A percentile compares a stretch with the other conserved stretches of the same genome.
Conservation (phyloP, 2,888 invertebrate species). For the Mythimna albipuncta region DNA sequence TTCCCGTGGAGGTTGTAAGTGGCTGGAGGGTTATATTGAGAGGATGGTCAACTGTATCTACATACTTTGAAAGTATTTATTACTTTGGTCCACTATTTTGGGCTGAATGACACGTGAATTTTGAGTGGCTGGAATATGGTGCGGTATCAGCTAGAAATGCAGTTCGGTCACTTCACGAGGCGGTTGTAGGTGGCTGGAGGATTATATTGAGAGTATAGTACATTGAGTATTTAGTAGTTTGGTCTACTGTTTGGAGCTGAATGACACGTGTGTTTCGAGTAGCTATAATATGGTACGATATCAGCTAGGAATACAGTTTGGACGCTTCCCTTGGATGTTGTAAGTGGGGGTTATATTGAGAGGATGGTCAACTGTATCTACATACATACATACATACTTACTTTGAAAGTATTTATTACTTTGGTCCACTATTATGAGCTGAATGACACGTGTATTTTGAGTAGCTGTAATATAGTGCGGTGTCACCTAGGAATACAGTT, state of each 20-base stretch:
- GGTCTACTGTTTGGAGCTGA: not conserved
- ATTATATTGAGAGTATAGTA: not conserved
- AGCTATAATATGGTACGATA: slow-evolving; percentile 33
- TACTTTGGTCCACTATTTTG: slow-evolving; percentile 2
- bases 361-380: slow-evolving; percentile 25
- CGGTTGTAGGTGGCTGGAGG: slow-evolving; percentile 15
- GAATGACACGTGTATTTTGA: slow-evolving; percentile 48
- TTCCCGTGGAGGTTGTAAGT: slow-evolving; percentile 19
- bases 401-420: slow-evolving; percentile 19
- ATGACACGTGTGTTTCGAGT: slow-evolving; percentile 49
- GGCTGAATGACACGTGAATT: too few species aligned
- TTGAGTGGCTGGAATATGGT: slow-evolving; percentile 31
- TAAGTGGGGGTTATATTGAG: slow-evolving; percentile 18
- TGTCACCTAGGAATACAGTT: slow-evolving; percentile 35
- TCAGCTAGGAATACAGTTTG: slow-evolving; percentile 30
- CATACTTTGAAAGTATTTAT: slow-evolving; percentile 18
- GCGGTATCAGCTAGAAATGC: slow-evolving; percentile 35
- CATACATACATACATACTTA: too few species aligned
- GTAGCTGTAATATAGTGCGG: slow-evolving; percentile 27
- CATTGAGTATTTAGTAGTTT: not conserved
- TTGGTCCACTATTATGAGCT: not conserved
- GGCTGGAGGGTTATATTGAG: slow-evolving; percentile 7
- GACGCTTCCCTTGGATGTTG: slow-evolving; percentile 2
- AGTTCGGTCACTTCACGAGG: not conserved
- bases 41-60: slow-evolving; percentile 24